Conservation (phyloP, 2,797 vertebrate genomes). For the Tapera naevia region DNA sequence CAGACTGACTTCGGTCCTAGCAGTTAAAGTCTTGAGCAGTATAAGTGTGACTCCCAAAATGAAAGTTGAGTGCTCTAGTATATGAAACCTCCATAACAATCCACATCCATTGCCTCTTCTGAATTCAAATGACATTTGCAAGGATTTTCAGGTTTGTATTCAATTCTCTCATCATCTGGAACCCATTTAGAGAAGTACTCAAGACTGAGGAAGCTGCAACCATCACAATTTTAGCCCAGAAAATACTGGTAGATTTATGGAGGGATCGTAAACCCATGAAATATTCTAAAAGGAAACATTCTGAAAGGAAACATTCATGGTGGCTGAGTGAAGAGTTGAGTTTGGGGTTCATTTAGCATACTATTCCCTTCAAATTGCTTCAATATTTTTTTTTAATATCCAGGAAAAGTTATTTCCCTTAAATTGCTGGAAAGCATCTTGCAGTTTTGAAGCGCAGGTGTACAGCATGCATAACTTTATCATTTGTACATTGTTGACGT, state of each 20-base stretch:
- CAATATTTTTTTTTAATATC: background rate
- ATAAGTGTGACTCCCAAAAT: too few relatives aligned
- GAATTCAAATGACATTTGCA: background rate
- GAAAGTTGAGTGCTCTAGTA: too few relatives aligned
- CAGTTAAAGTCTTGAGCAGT: too few relatives aligned
- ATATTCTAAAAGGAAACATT: background rate
- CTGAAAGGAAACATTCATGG: background rate
- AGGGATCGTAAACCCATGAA: background rate
- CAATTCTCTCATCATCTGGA: background rate
- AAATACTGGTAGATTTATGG: background rate
- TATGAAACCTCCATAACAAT: too few relatives aligned
- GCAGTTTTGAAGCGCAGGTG: background rate
- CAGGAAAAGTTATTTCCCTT: background rate
- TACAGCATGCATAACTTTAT: rapidly evolving
- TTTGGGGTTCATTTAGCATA: background rate
- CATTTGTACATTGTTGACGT: background rate
- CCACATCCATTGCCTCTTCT: background rate
- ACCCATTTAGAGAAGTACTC: background rate
- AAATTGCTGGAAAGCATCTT: background rate
- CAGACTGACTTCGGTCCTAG: too few relatives aligned
- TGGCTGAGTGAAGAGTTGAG: background rate
- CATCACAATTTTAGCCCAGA: background rate
- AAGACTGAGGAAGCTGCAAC: background rate
- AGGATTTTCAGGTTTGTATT: background rate
- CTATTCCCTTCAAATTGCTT: background rate